These are phyloP conservation scores for Pycnonotus jocosus DNA, from an alignment of 2,113 vertebrate genomes.

Conservation along the genomic window DNA sequence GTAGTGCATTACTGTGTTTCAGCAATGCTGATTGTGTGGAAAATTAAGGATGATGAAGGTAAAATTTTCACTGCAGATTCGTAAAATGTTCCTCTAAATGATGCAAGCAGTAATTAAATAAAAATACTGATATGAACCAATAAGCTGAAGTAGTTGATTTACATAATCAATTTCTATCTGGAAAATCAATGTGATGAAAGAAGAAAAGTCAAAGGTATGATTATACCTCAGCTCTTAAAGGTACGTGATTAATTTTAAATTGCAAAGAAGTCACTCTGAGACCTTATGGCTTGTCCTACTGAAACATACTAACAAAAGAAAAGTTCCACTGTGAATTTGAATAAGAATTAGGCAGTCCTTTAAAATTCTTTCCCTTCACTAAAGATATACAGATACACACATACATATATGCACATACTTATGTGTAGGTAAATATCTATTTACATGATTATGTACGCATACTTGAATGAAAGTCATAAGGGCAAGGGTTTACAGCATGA, in stretches of 20 bases:
- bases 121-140: conserved; percentile 22
- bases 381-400: background rate
- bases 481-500: background rate
- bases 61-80: background rate
- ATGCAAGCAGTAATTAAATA: conserved; percentile 1
- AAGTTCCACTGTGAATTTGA: background rate
- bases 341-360: background rate
- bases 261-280: background rate
- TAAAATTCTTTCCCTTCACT: background rate
- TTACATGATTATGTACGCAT: background rate
- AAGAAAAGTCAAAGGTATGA: background rate
- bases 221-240: background rate
- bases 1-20: background rate
- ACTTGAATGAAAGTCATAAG: background rate
- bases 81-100: background rate
- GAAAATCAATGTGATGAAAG: conserved; percentile 18
- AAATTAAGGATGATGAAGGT: conserved; percentile 26
- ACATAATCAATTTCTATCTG: conserved; percentile 29
- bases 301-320: background rate
- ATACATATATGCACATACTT: background rate
- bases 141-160: conserved; percentile 24
- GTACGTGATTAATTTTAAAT: background rate
- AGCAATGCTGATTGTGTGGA: background rate
- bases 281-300: background rate
- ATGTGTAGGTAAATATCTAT: background rate